phyloP scores from a whole-genome alignment of 1,140 invertebrate species.

The Gryon sp. region DNA sequence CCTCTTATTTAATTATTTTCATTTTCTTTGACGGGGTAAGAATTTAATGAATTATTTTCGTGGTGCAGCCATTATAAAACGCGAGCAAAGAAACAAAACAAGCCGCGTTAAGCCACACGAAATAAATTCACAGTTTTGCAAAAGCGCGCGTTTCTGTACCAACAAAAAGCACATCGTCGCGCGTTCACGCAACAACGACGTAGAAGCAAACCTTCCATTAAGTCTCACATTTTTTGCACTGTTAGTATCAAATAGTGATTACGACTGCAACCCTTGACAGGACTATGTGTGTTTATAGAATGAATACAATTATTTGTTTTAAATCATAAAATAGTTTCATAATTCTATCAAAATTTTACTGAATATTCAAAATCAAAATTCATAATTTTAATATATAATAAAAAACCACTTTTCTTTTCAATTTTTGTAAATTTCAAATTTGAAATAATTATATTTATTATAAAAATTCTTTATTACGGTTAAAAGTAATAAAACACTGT shows the following conservation, averaged over 20 bases:
- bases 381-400: no score
- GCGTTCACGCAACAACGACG: constrained; percentile 49
- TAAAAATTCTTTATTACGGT: no score
- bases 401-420: no score
- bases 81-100: constrained; percentile 22
- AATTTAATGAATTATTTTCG: constrained; percentile 64
- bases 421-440: no score
- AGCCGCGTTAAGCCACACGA: constrained; percentile 46
- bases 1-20: constrained; percentile 55
- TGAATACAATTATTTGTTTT: no score
- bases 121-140: constrained; percentile 53
- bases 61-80: constrained; percentile 30
- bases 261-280: constrained; percentile 49
- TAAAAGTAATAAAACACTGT: constrained; percentile 45
- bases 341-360: no score
- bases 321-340: no score
- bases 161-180: constrained; percentile 54
- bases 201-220: constrained; percentile 45
- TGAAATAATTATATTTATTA: no score
- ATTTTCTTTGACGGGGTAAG: constrained; percentile 52
- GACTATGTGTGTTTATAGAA: constrained; percentile 24
- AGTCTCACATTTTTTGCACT: constrained; percentile 35
- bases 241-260: constrained; percentile 43
- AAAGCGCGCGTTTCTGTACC: constrained; percentile 40
- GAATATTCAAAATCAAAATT: neutral